Percentiles rank a stretch among this genome's conserved stretches.
Conservation (phyloP, 2,888 invertebrate genomes). For the Cheilosia vulpina region DNA sequence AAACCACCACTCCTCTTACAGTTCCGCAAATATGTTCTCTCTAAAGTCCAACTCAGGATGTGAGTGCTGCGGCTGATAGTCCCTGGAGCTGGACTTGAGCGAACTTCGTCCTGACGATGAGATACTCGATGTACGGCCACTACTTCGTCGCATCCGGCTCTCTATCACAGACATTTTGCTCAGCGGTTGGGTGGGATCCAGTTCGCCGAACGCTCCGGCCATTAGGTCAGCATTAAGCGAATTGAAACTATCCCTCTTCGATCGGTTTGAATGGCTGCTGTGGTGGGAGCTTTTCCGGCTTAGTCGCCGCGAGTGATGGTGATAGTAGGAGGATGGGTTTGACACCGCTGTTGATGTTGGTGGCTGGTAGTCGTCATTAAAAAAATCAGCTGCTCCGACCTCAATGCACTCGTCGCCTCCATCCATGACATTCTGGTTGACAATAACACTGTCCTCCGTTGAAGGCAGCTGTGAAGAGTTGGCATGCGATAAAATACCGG, state of each 20-base stretch:
- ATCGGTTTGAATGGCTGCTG: constrained; percentile 64
- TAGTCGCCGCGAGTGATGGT: constrained; percentile 80
- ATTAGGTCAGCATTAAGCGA: constrained; percentile 82
- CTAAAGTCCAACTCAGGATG: constrained; percentile 83
- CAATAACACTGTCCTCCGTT: constrained; percentile 19
- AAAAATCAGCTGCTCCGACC: constrained; percentile 65
- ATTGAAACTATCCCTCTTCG: constrained; percentile 82
- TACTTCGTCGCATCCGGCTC: constrained; percentile 81
- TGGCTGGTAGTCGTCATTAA: constrained; percentile 64
- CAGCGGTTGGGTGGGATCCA: constrained; percentile 82
- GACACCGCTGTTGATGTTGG: constrained; percentile 68
- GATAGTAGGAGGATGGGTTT: constrained; percentile 79
- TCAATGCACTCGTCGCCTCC: constrained; percentile 29
- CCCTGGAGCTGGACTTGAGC: constrained; percentile 82
- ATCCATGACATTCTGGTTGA: constrained; percentile 17
- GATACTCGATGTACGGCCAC: constrained; percentile 80
- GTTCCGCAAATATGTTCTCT: constrained; percentile 83
- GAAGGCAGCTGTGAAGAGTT: constrained; percentile 33
- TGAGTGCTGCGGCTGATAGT: constrained; percentile 80
- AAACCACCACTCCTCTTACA: constrained; percentile 78
- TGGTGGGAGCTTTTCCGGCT: constrained; percentile 81
- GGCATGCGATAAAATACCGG: constrained; percentile 1
- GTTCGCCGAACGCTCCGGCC: constrained; percentile 81
- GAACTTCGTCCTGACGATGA: constrained; percentile 82
- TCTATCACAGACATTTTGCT: constrained; percentile 83